These are phyloP conservation scores for Lasiommata megera DNA, from an alignment of 2,888 invertebrate species.

Conservation along the genomic window DNA sequence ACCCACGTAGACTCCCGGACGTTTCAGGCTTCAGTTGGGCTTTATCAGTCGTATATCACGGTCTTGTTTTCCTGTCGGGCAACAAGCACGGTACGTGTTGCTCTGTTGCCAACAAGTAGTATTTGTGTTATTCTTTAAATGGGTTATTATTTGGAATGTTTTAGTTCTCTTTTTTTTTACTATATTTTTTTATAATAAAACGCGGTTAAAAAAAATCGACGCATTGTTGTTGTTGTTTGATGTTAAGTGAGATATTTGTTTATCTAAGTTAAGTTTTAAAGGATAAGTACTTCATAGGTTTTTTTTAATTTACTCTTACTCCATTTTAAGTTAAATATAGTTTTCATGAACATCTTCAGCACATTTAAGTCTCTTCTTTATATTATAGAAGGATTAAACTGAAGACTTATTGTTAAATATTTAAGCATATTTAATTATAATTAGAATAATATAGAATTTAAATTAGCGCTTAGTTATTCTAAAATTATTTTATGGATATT, in stretches of 20 bases:
- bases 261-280: background rate
- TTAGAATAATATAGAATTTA: too few relatives aligned
- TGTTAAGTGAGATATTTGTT: background rate
- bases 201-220: too few relatives aligned
- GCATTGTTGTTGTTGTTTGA: background rate
- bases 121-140: too few relatives aligned
- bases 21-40: background rate
- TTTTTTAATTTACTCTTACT: background rate
- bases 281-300: background rate
- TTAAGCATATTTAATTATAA: too few relatives aligned
- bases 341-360: too few relatives aligned
- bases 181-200: too few relatives aligned
- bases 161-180: too few relatives aligned
- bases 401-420: too few relatives aligned
- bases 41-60: constrained; percentile 13
- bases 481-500: background rate
- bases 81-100: constrained; percentile 15
- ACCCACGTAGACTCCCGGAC: constrained; percentile 1
- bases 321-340: background rate
- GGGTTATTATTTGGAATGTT: too few relatives aligned
- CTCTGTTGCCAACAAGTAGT: background rate
- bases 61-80: background rate
- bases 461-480: too few relatives aligned
- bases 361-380: too few relatives aligned
- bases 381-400: too few relatives aligned